Conservation (phyloP, 2,113 vertebrate species). For the Camelus bactrianus region DNA sequence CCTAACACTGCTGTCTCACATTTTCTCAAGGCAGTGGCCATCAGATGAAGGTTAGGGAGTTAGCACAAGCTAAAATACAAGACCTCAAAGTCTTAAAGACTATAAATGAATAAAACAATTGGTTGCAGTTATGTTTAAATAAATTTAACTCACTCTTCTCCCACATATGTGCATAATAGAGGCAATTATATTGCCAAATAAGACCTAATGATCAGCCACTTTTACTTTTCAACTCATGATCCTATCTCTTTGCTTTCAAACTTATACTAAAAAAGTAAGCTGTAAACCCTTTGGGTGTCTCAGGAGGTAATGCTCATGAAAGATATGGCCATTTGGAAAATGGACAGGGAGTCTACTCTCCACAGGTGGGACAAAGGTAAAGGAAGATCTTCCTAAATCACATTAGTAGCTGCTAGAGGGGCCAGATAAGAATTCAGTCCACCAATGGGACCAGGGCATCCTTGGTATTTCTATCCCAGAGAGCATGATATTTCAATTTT, state of each 20-base stretch:
- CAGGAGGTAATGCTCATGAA: neutral
- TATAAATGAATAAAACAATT: neutral
- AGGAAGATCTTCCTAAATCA: neutral
- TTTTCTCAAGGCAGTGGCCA: neutral
- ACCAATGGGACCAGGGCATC: fast-evolving
- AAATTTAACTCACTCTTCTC: neutral
- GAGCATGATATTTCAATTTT: neutral
- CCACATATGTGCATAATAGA: neutral
- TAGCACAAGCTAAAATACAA: neutral
- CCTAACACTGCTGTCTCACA: neutral
- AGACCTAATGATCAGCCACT: neutral
- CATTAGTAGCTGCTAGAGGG: neutral
- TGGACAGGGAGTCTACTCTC: neutral
- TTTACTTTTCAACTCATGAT: neutral
- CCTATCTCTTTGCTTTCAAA: neutral
- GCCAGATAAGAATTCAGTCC: neutral
- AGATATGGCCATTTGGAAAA: neutral
- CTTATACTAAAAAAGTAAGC: neutral
- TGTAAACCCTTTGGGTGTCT: neutral
- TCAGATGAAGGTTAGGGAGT: neutral
- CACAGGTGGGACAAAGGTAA: neutral
- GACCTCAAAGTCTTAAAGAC: neutral
- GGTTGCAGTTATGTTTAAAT: neutral
- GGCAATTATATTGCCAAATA: neutral
- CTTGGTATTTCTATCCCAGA: neutral